These are phyloP conservation scores for Drosophila pandora DNA, from an alignment of 1,140 invertebrate genomes.

Conservation along the genomic window DNA sequence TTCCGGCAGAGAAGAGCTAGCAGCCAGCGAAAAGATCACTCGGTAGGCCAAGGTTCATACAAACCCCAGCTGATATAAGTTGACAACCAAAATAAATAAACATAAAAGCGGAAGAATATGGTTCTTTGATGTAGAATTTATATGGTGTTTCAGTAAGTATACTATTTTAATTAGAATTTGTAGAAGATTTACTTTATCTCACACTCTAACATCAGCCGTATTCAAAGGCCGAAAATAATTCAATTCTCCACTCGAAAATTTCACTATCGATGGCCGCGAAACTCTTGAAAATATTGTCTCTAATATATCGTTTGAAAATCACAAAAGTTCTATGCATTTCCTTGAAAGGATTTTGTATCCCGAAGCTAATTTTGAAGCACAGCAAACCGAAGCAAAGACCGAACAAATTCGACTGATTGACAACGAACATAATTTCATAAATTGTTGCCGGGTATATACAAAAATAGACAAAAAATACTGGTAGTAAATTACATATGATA, in stretches of 20 bases:
- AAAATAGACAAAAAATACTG: slow-evolving; percentile 11
- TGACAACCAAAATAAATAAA: neutral
- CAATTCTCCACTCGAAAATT: slow-evolving; percentile 5
- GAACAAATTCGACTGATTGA: slow-evolving; percentile 37
- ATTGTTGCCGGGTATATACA: neutral
- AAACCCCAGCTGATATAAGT: neutral
- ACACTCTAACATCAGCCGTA: slow-evolving; percentile 46
- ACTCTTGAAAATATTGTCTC: slow-evolving; percentile 24
- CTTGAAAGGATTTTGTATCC: slow-evolving; percentile 10
- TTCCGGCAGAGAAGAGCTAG: slow-evolving; percentile 3
- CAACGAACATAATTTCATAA: neutral
- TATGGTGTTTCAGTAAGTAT: too few species aligned
- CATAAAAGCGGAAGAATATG: neutral
- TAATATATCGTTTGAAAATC: slow-evolving; percentile 25
- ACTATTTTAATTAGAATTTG: too few species aligned
- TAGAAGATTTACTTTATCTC: too few species aligned
- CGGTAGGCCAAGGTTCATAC: slow-evolving; percentile 54
- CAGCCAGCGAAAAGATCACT: slow-evolving; percentile 20
- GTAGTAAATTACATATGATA: slow-evolving; percentile 27
- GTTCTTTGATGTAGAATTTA: too few species aligned
- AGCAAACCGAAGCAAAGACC: slow-evolving; percentile 26
- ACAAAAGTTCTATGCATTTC: slow-evolving; percentile 65
- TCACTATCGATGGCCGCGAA: slow-evolving; percentile 2
- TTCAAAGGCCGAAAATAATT: slow-evolving; percentile 40
- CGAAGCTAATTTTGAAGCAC: slow-evolving; percentile 9